Conservation (phyloP, 2,888 invertebrate species). For the Dendrolimus pini region DNA sequence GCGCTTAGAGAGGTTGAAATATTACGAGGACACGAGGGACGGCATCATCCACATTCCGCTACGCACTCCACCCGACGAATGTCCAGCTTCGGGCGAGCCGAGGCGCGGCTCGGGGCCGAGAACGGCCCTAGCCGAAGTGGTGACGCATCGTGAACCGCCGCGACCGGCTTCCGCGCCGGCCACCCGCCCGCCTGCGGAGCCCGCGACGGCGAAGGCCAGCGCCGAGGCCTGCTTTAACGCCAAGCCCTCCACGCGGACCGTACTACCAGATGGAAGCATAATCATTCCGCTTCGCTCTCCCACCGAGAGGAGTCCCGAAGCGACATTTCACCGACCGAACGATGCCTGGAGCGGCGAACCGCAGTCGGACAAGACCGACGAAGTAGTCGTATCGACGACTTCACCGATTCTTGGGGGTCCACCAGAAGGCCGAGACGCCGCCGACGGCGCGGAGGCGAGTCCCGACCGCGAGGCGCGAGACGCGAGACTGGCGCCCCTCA, state of each 20-base stretch:
- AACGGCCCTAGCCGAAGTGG: conserved; percentile 7
- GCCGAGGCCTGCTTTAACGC: conserved; percentile 34
- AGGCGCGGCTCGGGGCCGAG: conserved; percentile 18
- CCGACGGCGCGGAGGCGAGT: conserved; percentile 9
- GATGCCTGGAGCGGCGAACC: conserved; percentile 8
- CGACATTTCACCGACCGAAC: conserved; percentile 15
- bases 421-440: conserved; percentile 5
- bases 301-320: conserved; percentile 36
- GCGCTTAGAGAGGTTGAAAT: conserved; percentile 58
- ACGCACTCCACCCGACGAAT: conserved; percentile 84
- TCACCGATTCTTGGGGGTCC: conserved; percentile 3
- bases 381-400: background rate
- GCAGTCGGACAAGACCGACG: conserved; percentile 5
- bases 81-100: conserved; percentile 34
- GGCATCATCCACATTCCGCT: conserved; percentile 84
- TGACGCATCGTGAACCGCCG: conserved; percentile 19
- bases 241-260: conserved; percentile 49
- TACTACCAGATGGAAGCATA: conserved; percentile 76
- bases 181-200: conserved; percentile 28
- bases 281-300: conserved; percentile 73
- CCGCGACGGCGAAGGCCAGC: conserved; percentile 16
- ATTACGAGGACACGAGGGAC: conserved; percentile 80
- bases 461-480: conserved; percentile 4
- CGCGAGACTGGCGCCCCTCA: conserved; percentile 3
- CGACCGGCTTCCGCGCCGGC: conserved; percentile 24